A percentile compares a stretch with the other conserved stretches of the same genome.
phyloP scores from a whole-genome alignment of 1,140 invertebrate genomes.

The Drosophila bipectinata region DNA sequence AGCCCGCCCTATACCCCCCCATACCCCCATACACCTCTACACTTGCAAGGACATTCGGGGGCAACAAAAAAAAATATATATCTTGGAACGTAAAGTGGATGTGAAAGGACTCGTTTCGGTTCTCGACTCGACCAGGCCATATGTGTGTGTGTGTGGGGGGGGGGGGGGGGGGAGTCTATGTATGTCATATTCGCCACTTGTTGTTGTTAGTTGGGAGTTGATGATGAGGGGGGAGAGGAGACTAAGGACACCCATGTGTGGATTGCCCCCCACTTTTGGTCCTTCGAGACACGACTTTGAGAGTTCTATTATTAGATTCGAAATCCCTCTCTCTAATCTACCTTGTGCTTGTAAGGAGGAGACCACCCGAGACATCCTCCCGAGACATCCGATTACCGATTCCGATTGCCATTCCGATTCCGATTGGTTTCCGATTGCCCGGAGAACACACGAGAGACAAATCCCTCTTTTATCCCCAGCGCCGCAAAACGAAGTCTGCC shows the following conservation, averaged over 20 bases:
- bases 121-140: constrained; percentile 11
- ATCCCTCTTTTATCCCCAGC: constrained; percentile 43
- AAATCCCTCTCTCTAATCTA: no score
- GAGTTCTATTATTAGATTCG: neutral
- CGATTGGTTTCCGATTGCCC: constrained; percentile 52
- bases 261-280: neutral
- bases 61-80: constrained; percentile 15
- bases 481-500: constrained; percentile 47
- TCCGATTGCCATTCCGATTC: constrained; percentile 1
- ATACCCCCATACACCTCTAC: neutral
- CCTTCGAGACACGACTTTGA: neutral
- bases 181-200: constrained; percentile 32
- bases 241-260: neutral
- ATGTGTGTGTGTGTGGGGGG: no score
- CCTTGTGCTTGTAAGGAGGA: neutral
- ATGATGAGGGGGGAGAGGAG: no score
- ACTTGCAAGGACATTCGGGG: constrained; percentile 44
- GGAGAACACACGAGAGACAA: constrained; percentile 30
- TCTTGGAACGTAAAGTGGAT: constrained; percentile 20
- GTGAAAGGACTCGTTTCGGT: constrained; percentile 45
- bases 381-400: constrained; percentile 51
- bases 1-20: neutral
- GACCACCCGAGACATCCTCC: constrained; percentile 26
- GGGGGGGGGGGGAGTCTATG: neutral
- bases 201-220: constrained; percentile 28